Conservation (phyloP, 1,140 invertebrate species). For the Adoxophyes honmai region DNA sequence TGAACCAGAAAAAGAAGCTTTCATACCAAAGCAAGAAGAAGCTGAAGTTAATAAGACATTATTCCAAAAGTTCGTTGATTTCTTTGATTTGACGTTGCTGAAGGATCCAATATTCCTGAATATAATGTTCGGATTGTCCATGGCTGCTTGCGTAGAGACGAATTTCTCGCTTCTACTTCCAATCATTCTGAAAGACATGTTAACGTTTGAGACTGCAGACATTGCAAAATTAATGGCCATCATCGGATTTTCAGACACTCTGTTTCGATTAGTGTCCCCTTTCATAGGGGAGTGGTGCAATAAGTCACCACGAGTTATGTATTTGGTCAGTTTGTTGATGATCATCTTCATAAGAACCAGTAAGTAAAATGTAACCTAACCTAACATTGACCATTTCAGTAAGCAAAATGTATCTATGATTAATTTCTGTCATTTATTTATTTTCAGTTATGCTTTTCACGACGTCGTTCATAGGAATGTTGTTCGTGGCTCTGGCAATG, state of each 20-base stretch:
- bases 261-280: conserved; percentile 79
- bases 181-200: conserved; percentile 80
- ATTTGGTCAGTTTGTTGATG: conserved; percentile 78
- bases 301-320: conserved; percentile 80
- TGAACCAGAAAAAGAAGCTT: conserved; percentile 31
- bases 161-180: conserved; percentile 83
- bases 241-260: conserved; percentile 78
- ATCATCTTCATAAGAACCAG: conserved; percentile 80
- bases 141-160: conserved; percentile 83
- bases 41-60: conserved; percentile 24
- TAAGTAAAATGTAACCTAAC: conserved; percentile 61
- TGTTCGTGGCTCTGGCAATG: conserved; percentile 70
- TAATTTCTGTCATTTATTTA: not conserved
- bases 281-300: conserved; percentile 80
- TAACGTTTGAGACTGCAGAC: conserved; percentile 74
- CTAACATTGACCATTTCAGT: not conserved
- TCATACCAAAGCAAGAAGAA: conserved; percentile 28
- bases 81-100: conserved; percentile 65
- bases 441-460: conserved; percentile 75
- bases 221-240: conserved; percentile 81
- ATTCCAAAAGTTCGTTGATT: conserved; percentile 45
- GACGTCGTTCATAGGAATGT: conserved; percentile 58
- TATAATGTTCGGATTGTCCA: conserved; percentile 82
- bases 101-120: conserved; percentile 76
- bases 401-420: conserved; percentile 12